Evolutionary conservation across 2,797 vertebrate species (phyloP), one percentile per base, ranked within the genome.

Genomic region (Sciurus vulgaris): DNA sequence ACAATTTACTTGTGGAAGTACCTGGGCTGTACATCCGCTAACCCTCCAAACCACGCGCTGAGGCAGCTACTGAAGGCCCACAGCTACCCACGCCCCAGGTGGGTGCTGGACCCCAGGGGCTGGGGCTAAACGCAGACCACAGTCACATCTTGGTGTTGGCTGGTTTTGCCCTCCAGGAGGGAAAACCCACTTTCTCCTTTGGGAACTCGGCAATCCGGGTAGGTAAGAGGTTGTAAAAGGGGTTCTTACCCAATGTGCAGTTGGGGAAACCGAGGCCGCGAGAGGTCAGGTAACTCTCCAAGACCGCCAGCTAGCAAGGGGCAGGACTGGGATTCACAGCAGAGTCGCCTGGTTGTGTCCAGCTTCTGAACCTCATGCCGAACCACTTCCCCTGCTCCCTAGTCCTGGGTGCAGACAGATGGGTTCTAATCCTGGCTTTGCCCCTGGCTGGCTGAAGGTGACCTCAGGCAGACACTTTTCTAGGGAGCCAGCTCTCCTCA

Each of bases 281-380:
- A 28, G 18, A 15, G 18, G 5, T 2, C 11, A 24, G 5, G 51
- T 7, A 3, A 3, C 6, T 2, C 3, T 17, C 4, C 4, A 54
- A 44, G 47, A 33, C 7, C 6, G 0, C 38, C 1, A 11, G 10
- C 65, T 30, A 82, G 51, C 49, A 28, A 35, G 65, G 17, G 33
- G 35, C 33, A 20, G 22, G 76, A 38, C 3, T 0, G 0, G 35
- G n/a, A 1, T 20, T 51, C 18, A 7, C 18, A 11, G 18, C 6
- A 49, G 0, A 12, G 6, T 5, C 22, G 38, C 2, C 69, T 24
- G 30, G 44, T 12, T 14, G 33, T 0, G 0, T 9, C 18, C 0
- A 1, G 14, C 18, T 38, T 72, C 61, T 20, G 41, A 41, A 14
- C 1, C 22, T 24, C 3, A 20, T 6, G 28, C 24, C 15, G 20